Evolutionary conservation across 2,797 vertebrate species (phyloP).

Genomic region (Antrozous pallidus): DNA sequence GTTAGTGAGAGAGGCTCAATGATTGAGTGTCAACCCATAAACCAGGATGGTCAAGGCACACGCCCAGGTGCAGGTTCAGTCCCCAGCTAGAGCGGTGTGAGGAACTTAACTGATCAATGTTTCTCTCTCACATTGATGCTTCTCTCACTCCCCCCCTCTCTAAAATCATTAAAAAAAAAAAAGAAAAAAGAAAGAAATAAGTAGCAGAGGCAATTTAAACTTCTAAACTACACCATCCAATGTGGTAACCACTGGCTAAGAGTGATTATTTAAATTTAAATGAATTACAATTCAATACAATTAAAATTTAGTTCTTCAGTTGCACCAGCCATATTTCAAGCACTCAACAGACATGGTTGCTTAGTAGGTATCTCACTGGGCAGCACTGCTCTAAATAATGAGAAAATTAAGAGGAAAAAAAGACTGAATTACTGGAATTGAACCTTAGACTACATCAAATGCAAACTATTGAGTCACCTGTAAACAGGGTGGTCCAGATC

Average conservation of each 20-base stretch:
- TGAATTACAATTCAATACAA: background rate
- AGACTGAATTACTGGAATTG: background rate
- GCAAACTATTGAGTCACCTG: background rate
- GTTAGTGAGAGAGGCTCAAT: background rate
- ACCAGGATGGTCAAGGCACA: background rate
- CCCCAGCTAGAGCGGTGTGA: background rate
- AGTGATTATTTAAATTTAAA: background rate
- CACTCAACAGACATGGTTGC: background rate
- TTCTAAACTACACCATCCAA: background rate
- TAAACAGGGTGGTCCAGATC: background rate
- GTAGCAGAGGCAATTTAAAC: background rate
- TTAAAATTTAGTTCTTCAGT: background rate
- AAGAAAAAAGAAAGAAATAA: no score
- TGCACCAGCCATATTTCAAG: background rate
- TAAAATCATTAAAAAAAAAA: no score
- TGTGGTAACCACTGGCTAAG: background rate
- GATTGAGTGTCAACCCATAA: no score
- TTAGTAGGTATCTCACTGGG: background rate
- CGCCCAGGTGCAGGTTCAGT: background rate
- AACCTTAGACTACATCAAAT: background rate
- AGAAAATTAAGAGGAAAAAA: slow-evolving; percentile 9
- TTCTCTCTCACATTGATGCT: background rate
- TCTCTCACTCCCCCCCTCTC: background rate
- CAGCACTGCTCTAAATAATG: background rate
- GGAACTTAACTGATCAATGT: background rate